Conservation (phyloP, 2,113 vertebrate genomes). For the Mesocricetus auratus region DNA sequence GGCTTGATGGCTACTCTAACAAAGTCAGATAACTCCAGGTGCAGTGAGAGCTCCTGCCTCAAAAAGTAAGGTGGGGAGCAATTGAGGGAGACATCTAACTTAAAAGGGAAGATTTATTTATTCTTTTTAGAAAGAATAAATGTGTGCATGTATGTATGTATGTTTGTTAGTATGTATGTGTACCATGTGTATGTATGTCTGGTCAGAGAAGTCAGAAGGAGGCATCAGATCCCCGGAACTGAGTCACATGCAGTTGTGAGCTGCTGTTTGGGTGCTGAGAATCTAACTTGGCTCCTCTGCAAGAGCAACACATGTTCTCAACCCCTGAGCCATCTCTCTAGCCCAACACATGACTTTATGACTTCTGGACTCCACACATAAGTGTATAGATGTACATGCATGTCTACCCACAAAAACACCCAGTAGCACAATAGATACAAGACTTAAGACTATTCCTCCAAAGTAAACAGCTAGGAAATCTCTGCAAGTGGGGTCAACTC, state of each 20-base stretch:
- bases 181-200: neutral
- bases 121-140: neutral
- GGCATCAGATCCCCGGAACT: neutral
- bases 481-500: neutral
- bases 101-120: neutral
- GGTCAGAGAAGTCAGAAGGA: neutral
- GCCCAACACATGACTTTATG: neutral
- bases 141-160: too few relatives aligned
- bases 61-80: neutral
- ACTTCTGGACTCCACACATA: neutral
- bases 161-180: neutral
- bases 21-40: neutral
- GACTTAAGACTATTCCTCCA: constrained; percentile 2
- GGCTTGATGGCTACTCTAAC: neutral
- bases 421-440: neutral
- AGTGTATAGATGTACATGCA: neutral
- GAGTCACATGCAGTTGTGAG: neutral
- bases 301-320: neutral
- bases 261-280: neutral
- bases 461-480: neutral
- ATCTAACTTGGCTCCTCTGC: neutral
- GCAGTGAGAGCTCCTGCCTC: neutral
- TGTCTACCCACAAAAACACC: neutral
- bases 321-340: neutral
- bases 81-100: neutral